Evolutionary conservation across 2,113 vertebrate species (phyloP).

Genomic region (Salminus brasiliensis): DNA sequence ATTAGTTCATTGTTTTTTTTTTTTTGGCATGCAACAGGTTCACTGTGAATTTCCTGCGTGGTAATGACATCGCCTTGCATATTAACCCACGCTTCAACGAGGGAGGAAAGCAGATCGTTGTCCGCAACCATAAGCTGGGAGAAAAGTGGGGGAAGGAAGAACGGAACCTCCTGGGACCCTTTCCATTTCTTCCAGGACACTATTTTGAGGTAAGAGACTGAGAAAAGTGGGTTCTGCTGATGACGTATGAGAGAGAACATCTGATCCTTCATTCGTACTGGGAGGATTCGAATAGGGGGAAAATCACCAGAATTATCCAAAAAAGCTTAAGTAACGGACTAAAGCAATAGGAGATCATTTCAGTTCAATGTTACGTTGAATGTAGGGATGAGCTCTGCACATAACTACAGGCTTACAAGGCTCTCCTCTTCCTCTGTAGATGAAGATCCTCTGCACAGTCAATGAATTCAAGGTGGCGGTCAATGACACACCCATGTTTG

Average conservation of each 20-base stretch:
- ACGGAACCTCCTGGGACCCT: slow-evolving; percentile 70
- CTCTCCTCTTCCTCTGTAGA: slow-evolving; percentile 63
- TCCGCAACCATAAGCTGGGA: slow-evolving; percentile 76
- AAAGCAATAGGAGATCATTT: background rate
- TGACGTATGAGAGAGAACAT: background rate
- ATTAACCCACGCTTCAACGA: slow-evolving; percentile 80
- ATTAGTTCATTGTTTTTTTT: background rate
- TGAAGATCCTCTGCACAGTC: slow-evolving; percentile 78
- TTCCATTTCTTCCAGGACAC: slow-evolving; percentile 72
- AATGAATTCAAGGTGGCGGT: slow-evolving; percentile 74
- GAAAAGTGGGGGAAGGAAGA: slow-evolving; percentile 77
- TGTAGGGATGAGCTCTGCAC: slow-evolving; percentile 7
- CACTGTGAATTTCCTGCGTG: slow-evolving; percentile 78
- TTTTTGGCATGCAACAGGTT: slow-evolving; percentile 65
- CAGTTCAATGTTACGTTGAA: slow-evolving; percentile 1
- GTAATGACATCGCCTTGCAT: slow-evolving; percentile 79
- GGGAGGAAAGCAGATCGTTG: slow-evolving; percentile 69
- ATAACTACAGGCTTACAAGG: slow-evolving; percentile 24
- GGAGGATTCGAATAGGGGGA: background rate
- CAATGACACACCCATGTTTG: slow-evolving; percentile 75
- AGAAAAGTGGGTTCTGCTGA: background rate
- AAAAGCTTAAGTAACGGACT: background rate
- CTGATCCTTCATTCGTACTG: background rate
- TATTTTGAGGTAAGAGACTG: slow-evolving; percentile 76
- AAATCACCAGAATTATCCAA: background rate